A percentile compares a stretch with the other conserved stretches of the same genome.
These are phyloP conservation scores for Melanostoma scalare DNA, from an alignment of 2,888 invertebrate species.

Conservation along the genomic window DNA sequence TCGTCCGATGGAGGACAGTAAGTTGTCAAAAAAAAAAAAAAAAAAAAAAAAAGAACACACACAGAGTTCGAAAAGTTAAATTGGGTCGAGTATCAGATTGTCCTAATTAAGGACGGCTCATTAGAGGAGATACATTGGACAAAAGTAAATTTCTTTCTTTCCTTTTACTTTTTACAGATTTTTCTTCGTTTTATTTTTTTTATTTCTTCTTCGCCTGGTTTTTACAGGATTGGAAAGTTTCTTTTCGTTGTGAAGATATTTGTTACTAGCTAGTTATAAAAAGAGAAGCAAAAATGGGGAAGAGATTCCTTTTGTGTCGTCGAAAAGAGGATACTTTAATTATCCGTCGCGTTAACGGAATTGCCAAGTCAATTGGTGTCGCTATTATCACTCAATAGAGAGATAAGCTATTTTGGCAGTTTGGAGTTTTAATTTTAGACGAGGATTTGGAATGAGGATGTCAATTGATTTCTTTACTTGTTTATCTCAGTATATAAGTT, in stretches of 20 bases:
- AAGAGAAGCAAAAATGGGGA: constrained; percentile 55
- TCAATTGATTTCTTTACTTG: background rate
- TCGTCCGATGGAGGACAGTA: background rate
- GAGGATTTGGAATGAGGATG: background rate
- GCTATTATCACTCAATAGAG: constrained; percentile 18
- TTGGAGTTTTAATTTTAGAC: background rate
- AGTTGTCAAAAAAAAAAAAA: constrained; percentile 1
- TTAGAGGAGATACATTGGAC: constrained; percentile 49
- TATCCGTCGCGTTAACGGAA: constrained; percentile 49
- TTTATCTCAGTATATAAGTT: too few species aligned
- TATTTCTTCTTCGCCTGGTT: background rate
- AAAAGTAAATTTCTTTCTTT: constrained; percentile 4
- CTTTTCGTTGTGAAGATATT: constrained; percentile 50
- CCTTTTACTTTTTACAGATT: constrained; percentile 4
- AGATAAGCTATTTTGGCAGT: constrained; percentile 16
- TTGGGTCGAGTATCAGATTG: constrained; percentile 71
- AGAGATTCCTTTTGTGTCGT: constrained; percentile 7
- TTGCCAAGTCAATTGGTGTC: constrained; percentile 30
- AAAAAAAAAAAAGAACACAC: constrained; percentile 8
- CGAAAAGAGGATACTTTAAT: constrained; percentile 36
- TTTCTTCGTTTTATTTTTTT: constrained; percentile 5
- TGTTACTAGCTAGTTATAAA: constrained; percentile 63
- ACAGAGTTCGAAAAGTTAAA: constrained; percentile 64
- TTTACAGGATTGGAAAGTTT: constrained; percentile 66
- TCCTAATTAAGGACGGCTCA: constrained; percentile 69